These are phyloP conservation scores for Oreohelix idahoensis DNA, from an alignment of 1,140 invertebrate species.

Conservation along the genomic window DNA sequence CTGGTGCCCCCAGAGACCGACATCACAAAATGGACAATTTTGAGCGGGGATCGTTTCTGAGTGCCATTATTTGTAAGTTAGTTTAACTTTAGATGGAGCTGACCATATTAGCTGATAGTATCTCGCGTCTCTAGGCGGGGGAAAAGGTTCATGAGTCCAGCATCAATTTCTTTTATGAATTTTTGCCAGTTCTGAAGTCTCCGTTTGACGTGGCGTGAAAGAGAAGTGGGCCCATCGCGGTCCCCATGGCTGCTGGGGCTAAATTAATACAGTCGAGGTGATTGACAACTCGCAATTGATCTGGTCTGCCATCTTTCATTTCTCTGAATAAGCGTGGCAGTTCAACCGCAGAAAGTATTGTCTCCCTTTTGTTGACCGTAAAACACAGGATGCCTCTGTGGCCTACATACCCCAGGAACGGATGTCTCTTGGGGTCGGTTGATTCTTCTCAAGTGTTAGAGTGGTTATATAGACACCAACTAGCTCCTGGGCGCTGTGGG, in stretches of 20 bases:
- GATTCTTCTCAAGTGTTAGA: neutral
- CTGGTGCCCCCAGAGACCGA: constrained; percentile 3
- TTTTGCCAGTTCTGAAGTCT: constrained; percentile 19
- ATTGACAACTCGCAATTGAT: constrained; percentile 34
- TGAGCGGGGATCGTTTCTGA: neutral
- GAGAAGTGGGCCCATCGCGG: neutral
- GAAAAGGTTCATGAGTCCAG: constrained; percentile 3
- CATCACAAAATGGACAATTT: constrained; percentile 4
- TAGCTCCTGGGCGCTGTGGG: neutral
- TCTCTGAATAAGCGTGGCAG: neutral
- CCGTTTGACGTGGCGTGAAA: neutral
- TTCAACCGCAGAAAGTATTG: constrained; percentile 17
- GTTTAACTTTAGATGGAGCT: neutral
- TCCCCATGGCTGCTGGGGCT: neutral
- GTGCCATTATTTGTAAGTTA: constrained; percentile 30
- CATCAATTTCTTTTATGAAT: constrained; percentile 39
- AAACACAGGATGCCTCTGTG: neutral
- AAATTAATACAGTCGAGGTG: constrained; percentile 34
- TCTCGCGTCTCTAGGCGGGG: neutral
- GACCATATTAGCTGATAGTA: constrained; percentile 34
- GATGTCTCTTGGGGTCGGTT: neutral
- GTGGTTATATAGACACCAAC: neutral
- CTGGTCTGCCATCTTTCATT: constrained; percentile 33
- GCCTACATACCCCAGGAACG: neutral
- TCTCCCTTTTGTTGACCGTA: neutral